These are phyloP conservation scores for Lacanobia oleracea DNA, from an alignment of 2,888 invertebrate species.

Conservation along the genomic window DNA sequence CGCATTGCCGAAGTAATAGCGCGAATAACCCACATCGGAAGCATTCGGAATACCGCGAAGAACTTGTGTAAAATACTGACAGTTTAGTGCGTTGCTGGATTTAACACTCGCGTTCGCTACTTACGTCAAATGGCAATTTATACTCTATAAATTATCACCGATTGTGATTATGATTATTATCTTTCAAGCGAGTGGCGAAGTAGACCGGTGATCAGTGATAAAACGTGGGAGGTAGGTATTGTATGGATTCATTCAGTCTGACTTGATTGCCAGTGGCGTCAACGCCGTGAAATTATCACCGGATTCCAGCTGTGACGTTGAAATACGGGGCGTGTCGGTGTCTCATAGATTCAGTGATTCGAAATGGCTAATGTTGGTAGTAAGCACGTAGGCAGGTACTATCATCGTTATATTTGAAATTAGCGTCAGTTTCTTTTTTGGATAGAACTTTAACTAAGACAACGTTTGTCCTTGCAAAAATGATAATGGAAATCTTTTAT, in stretches of 20 bases:
- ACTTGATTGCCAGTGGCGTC: slow-evolving; percentile 8
- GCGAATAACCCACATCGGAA: slow-evolving; percentile 56
- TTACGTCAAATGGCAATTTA: slow-evolving; percentile 46
- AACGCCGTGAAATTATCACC: slow-evolving; percentile 27
- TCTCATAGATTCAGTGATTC: slow-evolving; percentile 15
- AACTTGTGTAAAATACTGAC: slow-evolving; percentile 68
- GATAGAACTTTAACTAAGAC: too few species aligned
- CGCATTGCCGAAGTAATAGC: slow-evolving; percentile 50
- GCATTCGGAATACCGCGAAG: slow-evolving; percentile 54
- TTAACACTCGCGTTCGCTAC: slow-evolving; percentile 59
- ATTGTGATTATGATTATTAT: slow-evolving; percentile 13
- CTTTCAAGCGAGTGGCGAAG: slow-evolving; percentile 8
- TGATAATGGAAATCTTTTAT: too few species aligned
- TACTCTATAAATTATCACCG: slow-evolving; percentile 24
- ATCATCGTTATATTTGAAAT: background rate
- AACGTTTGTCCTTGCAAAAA: too few species aligned
- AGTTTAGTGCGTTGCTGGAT: slow-evolving; percentile 61
- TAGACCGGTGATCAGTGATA: slow-evolving; percentile 34
- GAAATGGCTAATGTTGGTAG: background rate
- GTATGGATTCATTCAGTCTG: slow-evolving; percentile 40
- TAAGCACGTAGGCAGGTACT: background rate
- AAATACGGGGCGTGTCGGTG: slow-evolving; percentile 27
- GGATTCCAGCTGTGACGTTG: slow-evolving; percentile 35
- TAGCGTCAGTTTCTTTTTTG: too few species aligned
- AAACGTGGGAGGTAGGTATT: slow-evolving; percentile 35